These are phyloP conservation scores for Xiphorhynchus erythropygius DNA, from an alignment of 2,797 vertebrate species.

Conservation along the genomic window DNA sequence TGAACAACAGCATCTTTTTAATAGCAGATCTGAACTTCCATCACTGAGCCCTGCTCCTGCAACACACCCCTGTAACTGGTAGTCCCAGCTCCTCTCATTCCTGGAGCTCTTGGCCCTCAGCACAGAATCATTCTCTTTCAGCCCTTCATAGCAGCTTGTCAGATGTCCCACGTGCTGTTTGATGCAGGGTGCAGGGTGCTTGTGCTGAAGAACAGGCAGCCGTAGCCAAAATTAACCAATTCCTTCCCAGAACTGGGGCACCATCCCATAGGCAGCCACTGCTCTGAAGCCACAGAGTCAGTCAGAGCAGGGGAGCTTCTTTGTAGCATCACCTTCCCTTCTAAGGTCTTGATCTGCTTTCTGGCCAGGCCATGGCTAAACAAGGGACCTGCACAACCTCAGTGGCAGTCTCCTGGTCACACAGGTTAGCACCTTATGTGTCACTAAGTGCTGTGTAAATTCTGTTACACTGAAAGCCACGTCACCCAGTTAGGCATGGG, in stretches of 20 bases:
- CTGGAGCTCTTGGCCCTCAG: neutral
- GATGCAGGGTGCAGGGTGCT: neutral
- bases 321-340: neutral
- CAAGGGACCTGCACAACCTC: neutral
- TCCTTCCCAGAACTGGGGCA: neutral
- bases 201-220: neutral
- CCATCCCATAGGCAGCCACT: neutral
- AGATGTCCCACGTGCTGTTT: rapidly evolving
- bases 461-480: neutral
- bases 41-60: neutral
- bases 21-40: too few species aligned
- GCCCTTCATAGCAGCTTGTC: neutral
- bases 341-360: neutral
- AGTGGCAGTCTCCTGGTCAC: neutral
- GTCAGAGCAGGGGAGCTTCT: neutral
- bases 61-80: neutral
- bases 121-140: neutral
- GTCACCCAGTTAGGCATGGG: neutral
- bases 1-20: neutral
- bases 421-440: neutral
- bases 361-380: neutral
- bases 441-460: neutral
- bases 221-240: neutral
- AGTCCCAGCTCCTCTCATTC: neutral
- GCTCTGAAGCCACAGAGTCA: neutral